These are phyloP conservation scores for Phymanthus crucifer DNA, from an alignment of 92 coral and sea anemone species.

Conservation along the genomic window DNA sequence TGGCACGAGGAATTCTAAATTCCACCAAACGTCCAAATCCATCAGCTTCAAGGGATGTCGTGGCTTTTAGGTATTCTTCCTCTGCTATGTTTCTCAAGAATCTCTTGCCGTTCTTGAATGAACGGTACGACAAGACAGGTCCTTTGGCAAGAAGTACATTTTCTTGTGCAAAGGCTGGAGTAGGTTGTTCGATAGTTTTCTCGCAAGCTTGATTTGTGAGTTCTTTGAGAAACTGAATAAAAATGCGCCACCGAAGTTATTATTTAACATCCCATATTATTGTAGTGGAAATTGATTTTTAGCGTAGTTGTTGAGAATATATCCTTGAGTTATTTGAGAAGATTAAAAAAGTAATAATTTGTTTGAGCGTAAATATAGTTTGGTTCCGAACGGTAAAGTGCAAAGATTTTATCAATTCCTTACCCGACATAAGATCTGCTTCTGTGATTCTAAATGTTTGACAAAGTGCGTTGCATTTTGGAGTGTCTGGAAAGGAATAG, in stretches of 20 bases:
- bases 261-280: no score
- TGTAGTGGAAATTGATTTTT: no score
- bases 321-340: no score
- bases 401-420: no score
- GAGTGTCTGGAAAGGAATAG: constrained; percentile 41
- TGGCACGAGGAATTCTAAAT: background rate
- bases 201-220: background rate
- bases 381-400: no score
- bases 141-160: background rate
- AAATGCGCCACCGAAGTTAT: no score
- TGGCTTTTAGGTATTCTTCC: background rate
- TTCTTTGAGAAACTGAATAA: constrained; percentile 1
- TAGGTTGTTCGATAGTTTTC: background rate
- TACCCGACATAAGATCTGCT: constrained; percentile 56
- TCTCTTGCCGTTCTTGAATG: background rate
- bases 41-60: background rate
- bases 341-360: no score
- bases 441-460: constrained; percentile 48
- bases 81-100: background rate
- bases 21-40: background rate
- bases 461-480: constrained; percentile 41
- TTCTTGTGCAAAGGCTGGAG: background rate
- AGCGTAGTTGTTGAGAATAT: no score
- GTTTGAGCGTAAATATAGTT: no score
- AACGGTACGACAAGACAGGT: background rate